Evolutionary conservation across 2,797 vertebrate species (phyloP).

Genomic region (Danionella dracula): DNA sequence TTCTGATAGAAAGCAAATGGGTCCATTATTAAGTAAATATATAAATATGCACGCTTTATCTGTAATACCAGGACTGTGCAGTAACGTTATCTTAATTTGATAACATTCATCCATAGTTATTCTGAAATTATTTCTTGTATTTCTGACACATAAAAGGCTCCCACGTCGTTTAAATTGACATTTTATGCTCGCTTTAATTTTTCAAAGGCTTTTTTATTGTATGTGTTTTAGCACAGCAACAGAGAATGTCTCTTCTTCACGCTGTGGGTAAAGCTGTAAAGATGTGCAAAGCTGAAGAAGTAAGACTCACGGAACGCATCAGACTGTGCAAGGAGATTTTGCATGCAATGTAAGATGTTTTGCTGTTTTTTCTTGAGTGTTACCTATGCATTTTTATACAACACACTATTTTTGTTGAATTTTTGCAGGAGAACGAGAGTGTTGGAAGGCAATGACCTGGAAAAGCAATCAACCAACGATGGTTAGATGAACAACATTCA

Average conservation of each 20-base stretch:
- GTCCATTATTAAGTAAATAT: too few relatives aligned
- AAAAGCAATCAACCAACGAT: not conserved
- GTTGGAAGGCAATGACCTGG: not conserved
- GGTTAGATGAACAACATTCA: not conserved
- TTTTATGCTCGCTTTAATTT: not conserved
- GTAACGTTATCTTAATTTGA: too few relatives aligned
- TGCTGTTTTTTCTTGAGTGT: conserved; percentile 6
- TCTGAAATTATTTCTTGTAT: too few relatives aligned
- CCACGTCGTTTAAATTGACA: too few relatives aligned
- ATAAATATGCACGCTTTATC: too few relatives aligned
- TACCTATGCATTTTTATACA: conserved; percentile 48
- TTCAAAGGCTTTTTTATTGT: not conserved
- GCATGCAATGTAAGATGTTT: conserved; percentile 57
- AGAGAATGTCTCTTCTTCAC: conserved; percentile 57
- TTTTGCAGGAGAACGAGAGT: conserved; percentile 16
- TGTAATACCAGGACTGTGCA: too few relatives aligned
- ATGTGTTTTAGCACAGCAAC: not conserved
- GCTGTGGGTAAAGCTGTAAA: conserved; percentile 50
- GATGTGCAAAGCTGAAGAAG: conserved; percentile 59
- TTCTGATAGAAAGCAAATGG: not conserved
- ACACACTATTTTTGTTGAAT: not conserved
- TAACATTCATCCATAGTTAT: too few relatives aligned
- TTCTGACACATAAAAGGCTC: too few relatives aligned
- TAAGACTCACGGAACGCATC: conserved; percentile 50
- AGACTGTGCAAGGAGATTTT: conserved; percentile 54